Conservation (phyloP, 2,797 vertebrate species). For the Urosaurus nigricauda region DNA sequence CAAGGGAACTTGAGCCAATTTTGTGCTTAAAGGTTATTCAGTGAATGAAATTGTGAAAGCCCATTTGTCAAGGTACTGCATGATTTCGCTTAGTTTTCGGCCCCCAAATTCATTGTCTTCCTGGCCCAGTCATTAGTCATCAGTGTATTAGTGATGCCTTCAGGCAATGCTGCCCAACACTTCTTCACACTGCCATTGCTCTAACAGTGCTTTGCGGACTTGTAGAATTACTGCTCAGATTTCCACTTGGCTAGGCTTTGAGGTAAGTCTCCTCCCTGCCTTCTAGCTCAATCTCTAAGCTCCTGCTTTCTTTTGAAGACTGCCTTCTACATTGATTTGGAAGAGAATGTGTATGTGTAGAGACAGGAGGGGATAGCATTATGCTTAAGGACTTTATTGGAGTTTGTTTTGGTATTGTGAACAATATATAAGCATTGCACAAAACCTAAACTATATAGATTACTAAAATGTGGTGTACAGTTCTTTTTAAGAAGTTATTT, state of each 20-base stretch:
- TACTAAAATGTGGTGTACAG: constrained; percentile 60
- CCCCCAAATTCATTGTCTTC: constrained; percentile 95
- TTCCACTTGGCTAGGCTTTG: constrained; percentile 81
- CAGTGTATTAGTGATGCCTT: constrained; percentile 88
- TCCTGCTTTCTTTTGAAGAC: constrained; percentile 78
- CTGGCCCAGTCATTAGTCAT: constrained; percentile 95
- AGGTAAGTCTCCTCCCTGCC: constrained; percentile 84
- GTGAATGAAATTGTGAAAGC: constrained; percentile 86
- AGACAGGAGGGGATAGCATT: constrained; percentile 43
- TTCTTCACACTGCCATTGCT: constrained; percentile 82
- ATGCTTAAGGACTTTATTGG: constrained; percentile 71
- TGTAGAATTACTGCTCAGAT: constrained; percentile 83
- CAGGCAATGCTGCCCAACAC: constrained; percentile 83
- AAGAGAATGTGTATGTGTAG: constrained; percentile 16
- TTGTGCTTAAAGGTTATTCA: constrained; percentile 87
- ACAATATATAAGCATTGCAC: constrained; percentile 61
- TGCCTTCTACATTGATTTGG: constrained; percentile 76
- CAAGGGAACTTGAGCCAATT: constrained; percentile 81
- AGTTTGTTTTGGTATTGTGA: constrained; percentile 71
- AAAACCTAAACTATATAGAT: constrained; percentile 71
- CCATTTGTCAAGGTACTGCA: constrained; percentile 94
- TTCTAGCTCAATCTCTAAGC: constrained; percentile 80
- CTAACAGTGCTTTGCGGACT: constrained; percentile 80
- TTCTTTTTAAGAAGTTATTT: constrained; percentile 36
- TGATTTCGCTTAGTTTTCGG: constrained; percentile 89